A percentile compares a stretch with the other conserved stretches of the same genome.
Evolutionary conservation across 2,113 vertebrate species (phyloP).

Genomic region (Narcine bancroftii): DNA sequence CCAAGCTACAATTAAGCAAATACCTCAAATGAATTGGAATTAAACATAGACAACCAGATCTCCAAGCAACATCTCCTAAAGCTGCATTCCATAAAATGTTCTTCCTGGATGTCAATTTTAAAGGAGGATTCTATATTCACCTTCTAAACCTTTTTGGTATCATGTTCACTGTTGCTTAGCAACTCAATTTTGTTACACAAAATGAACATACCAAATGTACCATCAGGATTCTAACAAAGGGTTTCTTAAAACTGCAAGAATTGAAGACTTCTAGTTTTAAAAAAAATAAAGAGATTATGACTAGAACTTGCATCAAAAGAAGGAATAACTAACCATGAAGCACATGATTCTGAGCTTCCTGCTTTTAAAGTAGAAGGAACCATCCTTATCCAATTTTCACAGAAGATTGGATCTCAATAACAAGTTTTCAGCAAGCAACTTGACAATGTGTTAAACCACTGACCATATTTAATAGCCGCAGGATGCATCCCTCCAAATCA

Average conservation of each 20-base stretch:
- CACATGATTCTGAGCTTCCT: background rate
- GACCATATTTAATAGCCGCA: background rate
- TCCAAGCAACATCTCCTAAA: too few species aligned
- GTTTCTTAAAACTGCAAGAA: background rate
- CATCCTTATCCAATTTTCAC: background rate
- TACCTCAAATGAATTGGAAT: background rate
- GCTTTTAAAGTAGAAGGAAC: background rate
- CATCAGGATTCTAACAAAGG: background rate
- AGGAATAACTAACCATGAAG: background rate
- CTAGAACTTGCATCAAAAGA: background rate
- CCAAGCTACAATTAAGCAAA: background rate
- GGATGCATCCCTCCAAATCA: background rate
- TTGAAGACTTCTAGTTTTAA: background rate
- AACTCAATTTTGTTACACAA: slow-evolving; percentile 29
- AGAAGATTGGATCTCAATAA: background rate
- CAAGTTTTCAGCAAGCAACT: background rate
- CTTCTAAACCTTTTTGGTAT: slow-evolving; percentile 6
- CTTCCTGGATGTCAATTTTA: background rate
- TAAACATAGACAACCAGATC: background rate
- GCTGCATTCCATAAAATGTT: background rate
- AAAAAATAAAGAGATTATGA: background rate
- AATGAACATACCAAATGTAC: slow-evolving; percentile 6
- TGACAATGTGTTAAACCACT: background rate
- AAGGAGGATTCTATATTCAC: slow-evolving; percentile 8
- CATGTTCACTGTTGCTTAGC: slow-evolving; percentile 33